Base-by-base conservation (phyloP, 1,140 invertebrate genomes). In the Megathymus violae region DNA sequence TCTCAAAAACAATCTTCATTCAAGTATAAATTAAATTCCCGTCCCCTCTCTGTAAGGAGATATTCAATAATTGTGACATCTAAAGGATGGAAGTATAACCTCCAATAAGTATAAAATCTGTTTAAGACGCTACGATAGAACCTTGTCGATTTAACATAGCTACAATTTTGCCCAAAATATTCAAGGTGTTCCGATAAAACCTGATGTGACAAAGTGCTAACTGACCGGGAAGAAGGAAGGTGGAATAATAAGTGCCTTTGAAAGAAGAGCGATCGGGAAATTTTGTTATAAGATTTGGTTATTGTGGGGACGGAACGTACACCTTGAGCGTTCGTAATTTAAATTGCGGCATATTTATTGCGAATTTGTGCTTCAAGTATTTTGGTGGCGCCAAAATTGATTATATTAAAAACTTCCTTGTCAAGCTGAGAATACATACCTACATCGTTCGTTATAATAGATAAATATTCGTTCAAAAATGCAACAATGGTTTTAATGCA, bases 221-320 rank as follows among this genome's bases (percentile, higher is more conserved):
- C 38, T 27, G 52, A 17, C 6, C 17, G 3, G 11, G 50, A 50
- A 22, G 43, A 67, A 62, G 70, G 64, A 64, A 62, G 64, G 70
- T 69, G 64, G 56, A 60, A 73, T 76, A 73, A 73, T 76, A 76
- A 67, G 71, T 66, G 70, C 34, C 19, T 43, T 65, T 64, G 40
- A 61, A 66, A 71, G 63, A n/a, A 65, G 64, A 64, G 60, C 54
- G 63, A 67, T 76, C 60, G 56, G 65, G 70, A 73, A 76, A 73
- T 73, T 76, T 44, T 60, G 63, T 74, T 71, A 69, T 68, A 64
- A 63, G 67, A 73, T 58, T 66, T 51, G 66, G 58, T 65, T 65
- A 62, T 58, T 66, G 44, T 48, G 46, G 47, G 46, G 40, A 40
- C n/a, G 50, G 63, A 63, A 64, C 34, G 59, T 62, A 60, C 60